Base-by-base conservation (phyloP, 1,140 invertebrate genomes). In the Caligus rogercresseyi region DNA sequence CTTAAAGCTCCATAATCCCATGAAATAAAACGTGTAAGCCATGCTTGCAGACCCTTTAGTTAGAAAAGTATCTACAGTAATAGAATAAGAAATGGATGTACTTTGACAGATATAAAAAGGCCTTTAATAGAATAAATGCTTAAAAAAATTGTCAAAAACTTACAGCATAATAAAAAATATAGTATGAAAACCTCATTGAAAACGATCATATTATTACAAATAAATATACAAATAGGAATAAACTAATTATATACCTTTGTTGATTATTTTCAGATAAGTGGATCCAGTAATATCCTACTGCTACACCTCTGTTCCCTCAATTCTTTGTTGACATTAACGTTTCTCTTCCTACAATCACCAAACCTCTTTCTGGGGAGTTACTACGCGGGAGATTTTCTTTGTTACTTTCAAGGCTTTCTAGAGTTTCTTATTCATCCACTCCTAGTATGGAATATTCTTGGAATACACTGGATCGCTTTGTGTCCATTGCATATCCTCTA, bases 401-500 rank as follows among this genome's bases (percentile, higher is more conserved):
- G 57, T 43, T 25, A 16, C 24, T 26, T 60, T 15, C 57, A 60
- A 11, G 57, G 57, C 57, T 60, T 60, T 25, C 16, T 60, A 21
- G 25, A 25, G 23, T 19, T 31, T 18, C 25, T 31, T 31, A 26
- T 26, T 25, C 26, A 60, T 43, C 57, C 57, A n/a, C 16, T 60
- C 16, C 16, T 43, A 13, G 18, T 60, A 15, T 60, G 57, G 57
- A 60, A 25, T n/a, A 16, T 60, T 25, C 18, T 25, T 14, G 57
- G 57, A 25, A 60, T 60, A 11, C 57, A 60, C 26, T 60, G 57
- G 57, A 60, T 43, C 23, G 57, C 24, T 60, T 60, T 26, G 26
- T 31, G 16, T 60, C 57, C 25, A 60, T 60, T 43, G 57, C 26
- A 21, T 26, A 60, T 60, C 57, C 57, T 43, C 21, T 60, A 16